Evolutionary conservation across 2,797 vertebrate genomes (phyloP).

Genomic region (Chloroceryle amazona): DNA sequence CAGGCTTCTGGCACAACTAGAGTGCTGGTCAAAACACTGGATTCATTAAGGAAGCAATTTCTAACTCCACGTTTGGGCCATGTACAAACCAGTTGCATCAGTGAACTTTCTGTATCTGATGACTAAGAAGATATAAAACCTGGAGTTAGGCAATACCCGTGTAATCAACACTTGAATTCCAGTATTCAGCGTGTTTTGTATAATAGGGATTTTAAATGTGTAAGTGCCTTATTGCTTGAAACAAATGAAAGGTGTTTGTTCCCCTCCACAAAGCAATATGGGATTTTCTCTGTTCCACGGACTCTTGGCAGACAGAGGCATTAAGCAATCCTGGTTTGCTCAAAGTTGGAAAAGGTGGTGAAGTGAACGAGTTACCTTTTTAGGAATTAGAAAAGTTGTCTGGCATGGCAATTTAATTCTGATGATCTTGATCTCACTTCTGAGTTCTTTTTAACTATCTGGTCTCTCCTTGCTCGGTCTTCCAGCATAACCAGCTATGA

Average conservation of each 20-base stretch:
- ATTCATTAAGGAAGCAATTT: conserved; percentile 1
- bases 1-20: background rate
- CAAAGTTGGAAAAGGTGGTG: background rate
- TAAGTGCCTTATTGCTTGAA: conserved; percentile 63
- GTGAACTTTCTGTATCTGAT: background rate
- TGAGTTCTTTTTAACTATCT: background rate
- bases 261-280: conserved; percentile 54
- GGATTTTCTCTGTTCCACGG: conserved; percentile 31
- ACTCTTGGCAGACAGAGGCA: background rate
- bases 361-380: background rate
- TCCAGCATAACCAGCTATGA: background rate
- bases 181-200: conserved; percentile 68
- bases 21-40: background rate
- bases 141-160: background rate
- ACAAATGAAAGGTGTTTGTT: background rate
- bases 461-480: background rate
- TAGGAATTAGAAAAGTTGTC: background rate
- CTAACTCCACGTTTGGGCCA: background rate
- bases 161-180: conserved; percentile 33
- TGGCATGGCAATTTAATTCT: background rate
- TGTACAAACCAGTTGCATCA: background rate
- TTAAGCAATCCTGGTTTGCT: conserved; percentile 11
- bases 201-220: conserved; percentile 46
- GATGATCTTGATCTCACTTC: background rate
- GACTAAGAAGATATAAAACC: background rate